These are phyloP conservation scores for Aromia moschata DNA, from an alignment of 2,888 invertebrate species.

Conservation along the genomic window DNA sequence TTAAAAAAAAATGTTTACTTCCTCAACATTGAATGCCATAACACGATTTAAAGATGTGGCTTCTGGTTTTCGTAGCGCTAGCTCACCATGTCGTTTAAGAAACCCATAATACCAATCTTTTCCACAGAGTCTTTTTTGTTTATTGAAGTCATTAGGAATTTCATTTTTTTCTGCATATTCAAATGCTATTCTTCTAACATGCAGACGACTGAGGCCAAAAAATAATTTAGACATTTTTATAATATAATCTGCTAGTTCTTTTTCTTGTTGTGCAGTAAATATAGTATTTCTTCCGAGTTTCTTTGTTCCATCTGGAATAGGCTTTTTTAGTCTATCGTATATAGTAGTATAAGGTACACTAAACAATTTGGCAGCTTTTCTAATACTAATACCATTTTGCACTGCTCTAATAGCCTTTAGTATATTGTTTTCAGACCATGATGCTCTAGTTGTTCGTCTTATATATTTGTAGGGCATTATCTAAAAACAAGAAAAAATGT, in stretches of 20 bases:
- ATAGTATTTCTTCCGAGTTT: conserved; percentile 32
- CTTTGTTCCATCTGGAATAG: conserved; percentile 27
- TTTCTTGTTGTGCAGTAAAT: conserved; percentile 28
- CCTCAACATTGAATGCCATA: too few species aligned
- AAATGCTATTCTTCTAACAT: too few species aligned
- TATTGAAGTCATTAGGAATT: neutral
- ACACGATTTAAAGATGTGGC: too few species aligned
- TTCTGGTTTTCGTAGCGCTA: too few species aligned
- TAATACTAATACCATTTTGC: too few species aligned
- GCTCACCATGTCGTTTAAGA: neutral
- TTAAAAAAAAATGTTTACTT: too few species aligned
- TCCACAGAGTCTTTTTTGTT: neutral
- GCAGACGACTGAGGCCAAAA: conserved; percentile 25
- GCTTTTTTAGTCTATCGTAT: conserved; percentile 30
- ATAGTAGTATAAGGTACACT: conserved; percentile 27
- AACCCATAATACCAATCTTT: neutral
- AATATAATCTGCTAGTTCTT: conserved; percentile 18
- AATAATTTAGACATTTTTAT: conserved; percentile 26
- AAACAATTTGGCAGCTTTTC: neutral
- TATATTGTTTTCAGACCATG: too few species aligned
- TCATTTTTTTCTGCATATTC: too few species aligned
- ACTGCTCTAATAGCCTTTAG: too few species aligned
- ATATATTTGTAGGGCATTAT: too few species aligned
- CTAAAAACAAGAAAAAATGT: too few species aligned
- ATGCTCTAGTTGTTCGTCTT: too few species aligned